Evolutionary conservation across 2,797 vertebrate species (phyloP).

Genomic region (Urosaurus nigricauda): DNA sequence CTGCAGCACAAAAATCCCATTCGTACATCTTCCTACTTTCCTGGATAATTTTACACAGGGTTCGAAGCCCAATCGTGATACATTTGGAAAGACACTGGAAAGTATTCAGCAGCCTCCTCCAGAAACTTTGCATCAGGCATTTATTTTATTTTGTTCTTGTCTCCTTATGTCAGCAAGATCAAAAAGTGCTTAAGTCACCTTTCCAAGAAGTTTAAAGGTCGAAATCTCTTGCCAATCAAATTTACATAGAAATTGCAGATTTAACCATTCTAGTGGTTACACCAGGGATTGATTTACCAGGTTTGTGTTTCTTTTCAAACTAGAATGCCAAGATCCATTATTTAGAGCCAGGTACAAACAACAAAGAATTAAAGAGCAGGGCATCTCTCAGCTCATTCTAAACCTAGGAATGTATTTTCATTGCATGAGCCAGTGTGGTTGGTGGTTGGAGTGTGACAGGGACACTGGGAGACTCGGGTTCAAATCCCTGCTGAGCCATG

Average conservation of each 20-base stretch:
- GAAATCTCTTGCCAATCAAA: neutral
- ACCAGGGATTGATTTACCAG: neutral
- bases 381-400: neutral
- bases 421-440: no score
- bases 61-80: no score
- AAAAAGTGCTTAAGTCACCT: neutral
- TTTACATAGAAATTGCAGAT: neutral
- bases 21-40: no score
- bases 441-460: no score
- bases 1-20: neutral
- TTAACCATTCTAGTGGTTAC: neutral
- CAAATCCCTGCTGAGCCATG: no score
- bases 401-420: neutral
- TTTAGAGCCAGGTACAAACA: neutral
- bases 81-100: no score
- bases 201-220: neutral
- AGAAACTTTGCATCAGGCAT: neutral
- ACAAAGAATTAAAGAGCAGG: neutral
- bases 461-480: no score
- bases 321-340: neutral
- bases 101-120: neutral
- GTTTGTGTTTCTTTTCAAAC: no score
- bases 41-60: no score
- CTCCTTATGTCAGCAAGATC: neutral
- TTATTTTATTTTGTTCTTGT: neutral